Evolutionary conservation across 2,113 vertebrate species (phyloP).

Genomic region (rat (Rattus norvegicus)): GRCr8 NC_086032.1:57194501-57195000

Average conservation of each 20-base stretch:
- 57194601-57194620: not conserved
- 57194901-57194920: not conserved
- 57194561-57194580: not conserved
- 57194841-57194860: not conserved
- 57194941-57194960: not conserved
- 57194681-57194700: not conserved
- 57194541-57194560: not conserved
- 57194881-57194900: not conserved
- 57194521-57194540: not conserved
- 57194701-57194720: not conserved
- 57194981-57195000: not conserved
- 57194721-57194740: conserved; percentile 16
- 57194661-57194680: not conserved
- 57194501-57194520: not conserved
- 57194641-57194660: not conserved
- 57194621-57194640: too few species aligned
- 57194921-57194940: not conserved
- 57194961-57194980: not conserved
- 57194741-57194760: not conserved
- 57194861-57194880: conserved; percentile 1
- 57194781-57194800: not conserved
- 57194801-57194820: not conserved
- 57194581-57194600: not conserved
- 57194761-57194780: not conserved
- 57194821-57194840: conserved; percentile 23